Evolutionary conservation across 2,113 vertebrate genomes (phyloP), one percentile per base, ranked within the genome.

Genomic region (Chunga burmeisteri): DNA sequence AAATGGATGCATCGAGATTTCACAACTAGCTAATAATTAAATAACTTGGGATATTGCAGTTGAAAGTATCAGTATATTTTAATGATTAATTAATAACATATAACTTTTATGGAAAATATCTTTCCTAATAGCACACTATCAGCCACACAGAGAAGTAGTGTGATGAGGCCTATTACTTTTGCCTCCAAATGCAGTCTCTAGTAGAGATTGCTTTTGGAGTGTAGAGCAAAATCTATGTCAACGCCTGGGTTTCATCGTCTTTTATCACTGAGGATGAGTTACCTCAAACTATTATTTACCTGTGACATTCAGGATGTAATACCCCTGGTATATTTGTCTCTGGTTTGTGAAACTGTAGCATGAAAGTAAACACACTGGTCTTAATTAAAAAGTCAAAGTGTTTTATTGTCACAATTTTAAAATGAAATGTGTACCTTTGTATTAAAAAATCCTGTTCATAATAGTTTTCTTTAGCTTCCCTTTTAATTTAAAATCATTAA

Each of bases 21-120:
- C 91, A 80, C 86, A 87, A 47, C 68, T 56, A 84, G 40, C 52
- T 94, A 81, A 88, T 95, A 95, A 94, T 94, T 84, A 93, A 96
- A 87, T 83, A 94, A 87, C 83, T 79, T 84, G 40, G 65, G 17
- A 86, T 90, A 84, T 49, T 89, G 52, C 56, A 74, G 61, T 53
- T 94, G 49, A 74, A 93, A 91, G 36, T 84, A 75, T 29, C 52
- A 67, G 23, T 92, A 72, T 55, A 67, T 86, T 89, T 89, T 70
- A 78, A 53, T 49, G 61, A 92, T 93, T 94, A 92, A 94, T 95
- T 96, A 88, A 63, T 80, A 93, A 46, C 30, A 18, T 66, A 81
- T 50, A 90, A 80, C 32, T 90, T 95, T 58, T 49, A 65, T 86
- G 58, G 55, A 88, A 86, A 88, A 29, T 13, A 47, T 83, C 17